Conservation (phyloP, 2,888 invertebrate genomes). For the Seira musarum region DNA sequence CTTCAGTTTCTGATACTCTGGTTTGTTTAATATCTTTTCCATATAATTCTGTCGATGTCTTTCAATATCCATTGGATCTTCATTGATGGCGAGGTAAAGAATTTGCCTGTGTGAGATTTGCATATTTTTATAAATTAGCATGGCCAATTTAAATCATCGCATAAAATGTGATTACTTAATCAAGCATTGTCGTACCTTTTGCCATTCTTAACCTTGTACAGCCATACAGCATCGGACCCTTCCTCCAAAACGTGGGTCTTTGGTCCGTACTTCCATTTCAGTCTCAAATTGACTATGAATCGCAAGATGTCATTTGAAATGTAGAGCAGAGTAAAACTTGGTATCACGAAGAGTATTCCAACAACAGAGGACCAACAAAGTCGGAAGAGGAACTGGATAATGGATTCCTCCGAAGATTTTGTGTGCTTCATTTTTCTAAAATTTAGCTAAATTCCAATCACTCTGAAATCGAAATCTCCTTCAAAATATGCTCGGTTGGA, state of each 20-base stretch:
- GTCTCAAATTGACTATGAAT: constrained; percentile 26
- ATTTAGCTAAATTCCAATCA: too few species aligned
- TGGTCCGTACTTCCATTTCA: constrained; percentile 33
- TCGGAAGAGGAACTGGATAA: constrained; percentile 25
- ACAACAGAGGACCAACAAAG: constrained; percentile 29
- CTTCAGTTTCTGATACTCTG: constrained; percentile 59
- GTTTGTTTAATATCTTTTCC: constrained; percentile 48
- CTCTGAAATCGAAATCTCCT: too few species aligned
- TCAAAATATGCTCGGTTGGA: too few species aligned
- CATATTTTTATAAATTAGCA: too few species aligned
- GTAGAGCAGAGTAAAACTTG: constrained; percentile 22
- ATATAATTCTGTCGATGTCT: constrained; percentile 54
- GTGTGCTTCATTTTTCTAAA: constrained; percentile 42
- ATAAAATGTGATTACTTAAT: too few species aligned
- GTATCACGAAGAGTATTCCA: constrained; percentile 31
- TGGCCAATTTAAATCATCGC: too few species aligned
- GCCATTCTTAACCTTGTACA: constrained; percentile 46
- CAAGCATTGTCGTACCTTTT: too few species aligned
- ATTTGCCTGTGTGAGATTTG: too few species aligned
- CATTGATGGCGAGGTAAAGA: constrained; percentile 57
- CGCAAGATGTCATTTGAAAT: constrained; percentile 35
- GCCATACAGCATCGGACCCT: constrained; percentile 42
- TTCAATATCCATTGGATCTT: constrained; percentile 53
- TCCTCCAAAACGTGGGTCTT: constrained; percentile 35
- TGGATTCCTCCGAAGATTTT: constrained; percentile 34